phyloP scores from a whole-genome alignment of 2,888 invertebrate genomes.

The Drosophila mercatorum region DNA sequence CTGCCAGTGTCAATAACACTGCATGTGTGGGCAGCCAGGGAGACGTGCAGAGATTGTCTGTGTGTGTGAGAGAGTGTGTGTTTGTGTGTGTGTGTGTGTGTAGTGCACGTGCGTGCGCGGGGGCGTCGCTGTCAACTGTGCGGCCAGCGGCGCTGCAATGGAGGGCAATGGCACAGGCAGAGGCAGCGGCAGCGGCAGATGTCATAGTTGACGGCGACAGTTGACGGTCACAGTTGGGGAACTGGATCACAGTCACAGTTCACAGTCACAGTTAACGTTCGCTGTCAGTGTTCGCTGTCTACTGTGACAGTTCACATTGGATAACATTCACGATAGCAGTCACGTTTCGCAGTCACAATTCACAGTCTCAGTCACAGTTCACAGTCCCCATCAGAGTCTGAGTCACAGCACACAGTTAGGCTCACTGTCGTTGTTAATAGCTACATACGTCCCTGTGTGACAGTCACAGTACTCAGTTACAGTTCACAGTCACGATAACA shows the following conservation, averaged over 20 bases:
- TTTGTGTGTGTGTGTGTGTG: conserved; percentile 5
- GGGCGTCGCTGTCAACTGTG: conserved; percentile 58
- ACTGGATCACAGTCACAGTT: neutral
- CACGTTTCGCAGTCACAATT: neutral
- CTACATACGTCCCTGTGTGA: too few relatives aligned
- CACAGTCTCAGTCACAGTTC: neutral
- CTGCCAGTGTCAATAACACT: conserved; percentile 74
- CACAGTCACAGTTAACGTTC: too few relatives aligned
- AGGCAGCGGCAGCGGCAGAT: conserved; percentile 29
- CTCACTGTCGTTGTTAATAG: too few relatives aligned
- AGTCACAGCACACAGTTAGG: neutral
- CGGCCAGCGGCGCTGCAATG: conserved; percentile 53
- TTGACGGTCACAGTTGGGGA: conserved; percentile 16
- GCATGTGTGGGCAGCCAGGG: conserved; percentile 32
- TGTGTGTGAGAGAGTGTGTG: conserved; percentile 51
- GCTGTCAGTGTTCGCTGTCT: too few relatives aligned
- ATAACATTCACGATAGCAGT: too few relatives aligned
- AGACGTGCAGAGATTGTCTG: neutral
- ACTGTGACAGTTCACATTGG: neutral
- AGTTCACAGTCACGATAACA: too few relatives aligned
- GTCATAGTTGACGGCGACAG: conserved; percentile 3
- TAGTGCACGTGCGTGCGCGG: conserved; percentile 23
- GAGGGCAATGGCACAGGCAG: conserved; percentile 65
- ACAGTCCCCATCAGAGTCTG: neutral
- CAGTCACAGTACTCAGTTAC: too few relatives aligned